These are phyloP conservation scores for Drosophila vallismaia DNA, from an alignment of 2,888 invertebrate genomes.

Conservation along the genomic window DNA sequence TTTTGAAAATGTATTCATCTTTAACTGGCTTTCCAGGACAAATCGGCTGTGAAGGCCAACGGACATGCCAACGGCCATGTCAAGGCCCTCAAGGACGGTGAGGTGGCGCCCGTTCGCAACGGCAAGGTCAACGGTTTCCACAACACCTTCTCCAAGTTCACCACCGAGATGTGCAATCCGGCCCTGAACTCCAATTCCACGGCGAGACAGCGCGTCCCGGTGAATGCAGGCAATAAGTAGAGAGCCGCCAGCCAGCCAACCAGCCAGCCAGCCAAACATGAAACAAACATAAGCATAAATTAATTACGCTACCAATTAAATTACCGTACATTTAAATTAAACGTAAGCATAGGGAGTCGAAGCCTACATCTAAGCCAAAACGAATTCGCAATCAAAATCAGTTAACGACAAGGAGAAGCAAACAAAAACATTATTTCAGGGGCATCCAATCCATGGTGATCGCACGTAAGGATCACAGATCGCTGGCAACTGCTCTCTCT, in stretches of 20 bases:
- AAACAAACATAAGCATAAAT: conserved; percentile 72
- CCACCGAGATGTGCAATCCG: conserved; percentile 71
- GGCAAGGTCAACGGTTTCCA: conserved; percentile 73
- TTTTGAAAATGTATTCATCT: too few relatives aligned
- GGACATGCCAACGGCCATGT: conserved; percentile 78
- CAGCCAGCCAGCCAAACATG: conserved; percentile 65
- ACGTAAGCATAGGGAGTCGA: conserved; percentile 74
- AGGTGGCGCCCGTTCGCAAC: conserved; percentile 47
- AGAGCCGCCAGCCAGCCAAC: conserved; percentile 47
- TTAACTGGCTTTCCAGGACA: conserved; percentile 55
- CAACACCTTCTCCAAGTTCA: conserved; percentile 74
- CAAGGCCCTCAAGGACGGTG: conserved; percentile 65
- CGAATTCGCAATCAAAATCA: conserved; percentile 41
- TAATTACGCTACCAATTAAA: conserved; percentile 72
- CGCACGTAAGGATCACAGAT: conserved; percentile 25
- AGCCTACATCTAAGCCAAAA: conserved; percentile 70
- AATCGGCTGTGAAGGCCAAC: conserved; percentile 71
- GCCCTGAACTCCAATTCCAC: conserved; percentile 61
- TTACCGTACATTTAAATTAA: conserved; percentile 69
- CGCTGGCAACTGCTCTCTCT: conserved; percentile 21
- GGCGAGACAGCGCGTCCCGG: conserved; percentile 82
- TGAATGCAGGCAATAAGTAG: conserved; percentile 78
- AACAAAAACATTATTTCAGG: conserved; percentile 43
- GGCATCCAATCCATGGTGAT: conserved; percentile 45
- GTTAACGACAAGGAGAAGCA: conserved; percentile 27